Conservation (phyloP, 2,888 invertebrate species). For the Sussaba pulchella region DNA sequence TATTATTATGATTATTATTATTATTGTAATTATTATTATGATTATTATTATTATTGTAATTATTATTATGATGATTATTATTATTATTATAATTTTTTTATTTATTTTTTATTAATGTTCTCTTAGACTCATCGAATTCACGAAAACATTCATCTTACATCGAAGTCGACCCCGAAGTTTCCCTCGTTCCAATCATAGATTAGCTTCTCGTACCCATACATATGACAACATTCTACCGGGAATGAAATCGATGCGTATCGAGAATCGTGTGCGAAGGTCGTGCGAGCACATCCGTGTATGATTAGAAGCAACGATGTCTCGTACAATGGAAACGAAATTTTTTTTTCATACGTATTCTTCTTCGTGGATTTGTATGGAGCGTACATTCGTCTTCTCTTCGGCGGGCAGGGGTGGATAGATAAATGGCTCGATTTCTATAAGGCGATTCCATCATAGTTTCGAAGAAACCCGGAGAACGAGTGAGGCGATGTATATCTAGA, state of each 20-base stretch:
- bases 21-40: conserved; percentile 31
- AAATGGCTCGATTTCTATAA: conserved; percentile 28
- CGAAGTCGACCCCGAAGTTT: conserved; percentile 59
- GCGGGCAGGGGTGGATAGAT: not conserved
- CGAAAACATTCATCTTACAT: conserved; percentile 43
- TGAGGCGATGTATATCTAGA: conserved; percentile 18
- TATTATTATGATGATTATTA: conserved; percentile 1
- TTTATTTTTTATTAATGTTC: no score
- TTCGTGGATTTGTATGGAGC: not conserved
- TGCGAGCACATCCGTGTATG: not conserved
- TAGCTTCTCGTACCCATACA: no score
- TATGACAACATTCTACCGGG: not conserved
- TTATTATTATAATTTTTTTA: conserved; percentile 9
- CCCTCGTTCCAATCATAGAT: no score
- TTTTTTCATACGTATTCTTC: not conserved
- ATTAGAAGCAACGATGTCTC: conserved; percentile 1
- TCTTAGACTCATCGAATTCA: no score
- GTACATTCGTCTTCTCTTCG: conserved; percentile 12
- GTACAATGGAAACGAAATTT: not conserved
- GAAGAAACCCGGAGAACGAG: conserved; percentile 21
- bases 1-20: conserved; percentile 13
- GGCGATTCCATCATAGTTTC: conserved; percentile 41
- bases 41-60: conserved; percentile 15
- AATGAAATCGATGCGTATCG: conserved; percentile 40
- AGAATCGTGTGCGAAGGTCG: conserved; percentile 31